Evolutionary conservation across 2,888 invertebrate genomes (phyloP).

Genomic region (Thereva nobilitata): DNA sequence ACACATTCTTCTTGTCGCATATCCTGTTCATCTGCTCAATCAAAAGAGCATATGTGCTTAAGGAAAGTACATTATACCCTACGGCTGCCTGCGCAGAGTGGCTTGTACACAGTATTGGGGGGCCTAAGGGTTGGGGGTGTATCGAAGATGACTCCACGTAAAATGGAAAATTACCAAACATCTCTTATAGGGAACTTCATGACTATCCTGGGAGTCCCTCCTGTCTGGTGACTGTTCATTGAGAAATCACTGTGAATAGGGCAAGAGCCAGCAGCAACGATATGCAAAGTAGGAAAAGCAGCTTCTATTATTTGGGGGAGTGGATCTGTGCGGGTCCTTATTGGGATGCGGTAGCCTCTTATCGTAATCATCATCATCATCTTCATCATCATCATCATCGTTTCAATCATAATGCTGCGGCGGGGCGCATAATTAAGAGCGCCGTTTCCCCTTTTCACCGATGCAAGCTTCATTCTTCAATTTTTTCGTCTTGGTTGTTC

Average conservation of each 20-base stretch:
- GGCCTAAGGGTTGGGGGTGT: not conserved
- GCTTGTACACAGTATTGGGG: no score
- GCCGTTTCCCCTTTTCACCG: not conserved
- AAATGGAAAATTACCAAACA: conserved; percentile 29
- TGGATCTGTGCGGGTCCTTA: not conserved
- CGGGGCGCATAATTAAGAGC: conserved; percentile 27
- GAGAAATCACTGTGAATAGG: no score
- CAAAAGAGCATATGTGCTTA: conserved; percentile 14
- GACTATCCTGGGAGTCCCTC: conserved; percentile 5
- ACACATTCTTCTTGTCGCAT: conserved; percentile 1
- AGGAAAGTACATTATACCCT: conserved; percentile 17
- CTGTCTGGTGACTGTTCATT: not conserved
- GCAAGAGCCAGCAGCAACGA: no score
- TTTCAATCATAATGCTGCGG: conserved; percentile 30
- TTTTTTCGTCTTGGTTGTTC: not conserved
- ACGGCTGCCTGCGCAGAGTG: not conserved
- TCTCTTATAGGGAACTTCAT: not conserved
- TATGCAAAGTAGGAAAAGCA: not conserved
- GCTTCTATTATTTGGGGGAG: conserved; percentile 8
- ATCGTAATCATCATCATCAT: conserved; percentile 27
- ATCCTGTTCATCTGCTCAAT: not conserved
- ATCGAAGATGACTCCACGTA: conserved; percentile 27
- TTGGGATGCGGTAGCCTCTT: conserved; percentile 11
- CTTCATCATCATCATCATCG: conserved; percentile 24
- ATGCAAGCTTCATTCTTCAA: conserved; percentile 10